Percentiles rank a stretch among this genome's conserved stretches.
Evolutionary conservation across 2,113 vertebrate species (phyloP).

Genomic region (Pantherophis guttatus): DNA sequence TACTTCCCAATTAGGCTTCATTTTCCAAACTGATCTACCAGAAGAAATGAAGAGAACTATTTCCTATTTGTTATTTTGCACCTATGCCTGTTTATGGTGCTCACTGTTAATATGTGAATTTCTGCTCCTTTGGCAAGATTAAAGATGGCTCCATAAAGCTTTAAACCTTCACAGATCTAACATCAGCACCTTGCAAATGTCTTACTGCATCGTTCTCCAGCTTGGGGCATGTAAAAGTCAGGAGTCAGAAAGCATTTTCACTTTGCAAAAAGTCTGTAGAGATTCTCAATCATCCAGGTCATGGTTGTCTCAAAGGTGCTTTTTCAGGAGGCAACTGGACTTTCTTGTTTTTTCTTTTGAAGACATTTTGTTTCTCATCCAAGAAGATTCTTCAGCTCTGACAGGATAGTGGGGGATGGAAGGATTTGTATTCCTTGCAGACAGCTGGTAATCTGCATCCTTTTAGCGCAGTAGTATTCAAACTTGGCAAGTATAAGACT

Average conservation of each 20-base stretch:
- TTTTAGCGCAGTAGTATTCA: no score
- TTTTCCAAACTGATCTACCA: neutral
- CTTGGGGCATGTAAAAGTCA: neutral
- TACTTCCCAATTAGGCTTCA: neutral
- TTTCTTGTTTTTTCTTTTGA: no score
- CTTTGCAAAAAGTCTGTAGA: neutral
- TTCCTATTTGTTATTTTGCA: neutral
- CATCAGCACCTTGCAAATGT: neutral
- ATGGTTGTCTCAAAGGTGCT: no score
- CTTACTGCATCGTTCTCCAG: neutral
- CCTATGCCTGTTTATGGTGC: neutral
- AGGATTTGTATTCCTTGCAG: no score
- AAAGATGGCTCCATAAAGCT: neutral
- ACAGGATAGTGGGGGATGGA: no score
- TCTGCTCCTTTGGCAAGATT: neutral
- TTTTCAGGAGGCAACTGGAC: no score
- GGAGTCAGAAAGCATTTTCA: neutral
- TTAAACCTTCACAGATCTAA: neutral
- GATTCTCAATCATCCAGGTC: no score
- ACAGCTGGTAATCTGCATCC: no score
- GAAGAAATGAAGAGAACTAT: neutral
- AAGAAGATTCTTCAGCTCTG: no score
- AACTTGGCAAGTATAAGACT: no score
- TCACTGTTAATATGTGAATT: neutral
- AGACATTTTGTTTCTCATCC: no score